Evolutionary conservation across 1,140 invertebrate genomes (phyloP), one percentile per base, ranked within the genome.

Genomic region (Polyergus mexicanus): DNA sequence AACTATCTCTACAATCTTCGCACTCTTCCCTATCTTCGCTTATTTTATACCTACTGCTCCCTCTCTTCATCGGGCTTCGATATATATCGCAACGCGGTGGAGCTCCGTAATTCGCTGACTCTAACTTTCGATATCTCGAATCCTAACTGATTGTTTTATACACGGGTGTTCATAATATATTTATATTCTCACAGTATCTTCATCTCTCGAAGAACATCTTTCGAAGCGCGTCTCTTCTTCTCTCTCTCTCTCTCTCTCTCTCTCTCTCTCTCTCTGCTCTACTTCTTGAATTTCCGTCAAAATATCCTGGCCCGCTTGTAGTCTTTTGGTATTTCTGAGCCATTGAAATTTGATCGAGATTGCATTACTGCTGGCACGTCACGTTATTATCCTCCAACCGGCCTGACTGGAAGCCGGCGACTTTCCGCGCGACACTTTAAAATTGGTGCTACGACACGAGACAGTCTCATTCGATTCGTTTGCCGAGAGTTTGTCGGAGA

Each of bases 341-440:
- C 54, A 62, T 68, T 85, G 87, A 68, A 77, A 60, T 47, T 69
- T 65, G 35, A 88, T 88, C 72, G 65, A 77, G 76, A 88, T 87
- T 76, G 44, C 78, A 25, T 88, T 88, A 83, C 25, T 78, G 41
- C 6, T 65, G 22, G 47, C 63, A 16, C 6, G 16, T 35, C 78
- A 28, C 25, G 16, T 81, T 44, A 84, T 68, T 60, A 63, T 69
- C 63, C 51, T 54, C 2, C 35, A 13, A 69, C 44, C 47, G 22
- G 6, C 2, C 4, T 4, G 32, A 28, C 22, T 44, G 51, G 25
- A 58, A 32, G 22, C 54, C 22, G 2, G 51, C 25, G 66, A 85
- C 54, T 78, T 78, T 78, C 74, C 78, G 35, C 25, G 72, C 47
- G 47, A n/a, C 32, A 77, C 66, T 72, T 44, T 28, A 58, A 81